Conservation (phyloP, 2,888 invertebrate species). For the Ornithoptera alexandrae region DNA sequence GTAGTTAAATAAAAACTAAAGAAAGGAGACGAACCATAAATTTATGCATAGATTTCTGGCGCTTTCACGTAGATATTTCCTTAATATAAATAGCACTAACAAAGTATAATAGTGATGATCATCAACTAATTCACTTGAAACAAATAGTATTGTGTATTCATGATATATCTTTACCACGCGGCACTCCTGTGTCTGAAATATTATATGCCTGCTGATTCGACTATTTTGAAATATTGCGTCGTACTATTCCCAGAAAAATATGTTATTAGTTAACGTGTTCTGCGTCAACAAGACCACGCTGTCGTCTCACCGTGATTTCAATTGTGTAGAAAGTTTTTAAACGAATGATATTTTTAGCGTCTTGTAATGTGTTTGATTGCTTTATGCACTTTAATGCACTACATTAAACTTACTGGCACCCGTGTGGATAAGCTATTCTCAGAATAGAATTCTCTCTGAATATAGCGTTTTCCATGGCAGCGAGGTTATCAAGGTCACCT, state of each 20-base stretch:
- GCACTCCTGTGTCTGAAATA: constrained; percentile 5
- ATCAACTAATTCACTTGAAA: no score
- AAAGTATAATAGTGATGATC: no score
- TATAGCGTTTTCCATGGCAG: constrained; percentile 42
- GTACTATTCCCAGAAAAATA: constrained; percentile 20
- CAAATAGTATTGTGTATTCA: background rate
- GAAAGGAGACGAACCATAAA: no score
- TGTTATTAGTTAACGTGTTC: background rate
- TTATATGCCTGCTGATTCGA: constrained; percentile 14
- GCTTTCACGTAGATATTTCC: no score
- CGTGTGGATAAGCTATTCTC: constrained; percentile 51
- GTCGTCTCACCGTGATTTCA: background rate
- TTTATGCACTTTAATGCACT: constrained; percentile 49
- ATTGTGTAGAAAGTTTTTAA: constrained; percentile 7
- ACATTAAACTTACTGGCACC: constrained; percentile 46
- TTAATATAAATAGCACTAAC: no score
- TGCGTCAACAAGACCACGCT: constrained; percentile 24
- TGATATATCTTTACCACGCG: background rate
- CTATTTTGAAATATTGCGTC: constrained; percentile 30
- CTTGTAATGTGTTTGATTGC: constrained; percentile 27
- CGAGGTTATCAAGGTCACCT: constrained; percentile 32
- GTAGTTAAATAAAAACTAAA: no score
- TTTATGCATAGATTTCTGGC: no score
- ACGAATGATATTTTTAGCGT: constrained; percentile 27
- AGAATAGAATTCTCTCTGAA: constrained; percentile 45